phyloP scores from a whole-genome alignment of 2,797 vertebrate genomes.

The Scolopax bukidnonensis region DNA sequence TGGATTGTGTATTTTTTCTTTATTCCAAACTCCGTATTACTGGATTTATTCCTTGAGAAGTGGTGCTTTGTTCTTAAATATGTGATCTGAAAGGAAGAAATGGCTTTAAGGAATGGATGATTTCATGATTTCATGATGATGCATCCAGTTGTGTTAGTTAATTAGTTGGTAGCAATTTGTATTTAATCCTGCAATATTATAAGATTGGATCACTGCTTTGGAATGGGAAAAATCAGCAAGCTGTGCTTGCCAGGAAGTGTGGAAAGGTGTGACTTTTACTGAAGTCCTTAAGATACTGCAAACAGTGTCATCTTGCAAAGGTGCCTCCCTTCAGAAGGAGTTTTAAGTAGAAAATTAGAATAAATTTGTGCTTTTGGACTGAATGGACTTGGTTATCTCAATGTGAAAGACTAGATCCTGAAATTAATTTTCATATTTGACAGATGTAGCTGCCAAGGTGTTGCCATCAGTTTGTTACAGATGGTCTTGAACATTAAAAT shows the following conservation, averaged over 20 bases:
- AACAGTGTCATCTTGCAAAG: background rate
- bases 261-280: background rate
- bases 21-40: background rate
- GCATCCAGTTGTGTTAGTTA: background rate
- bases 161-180: background rate
- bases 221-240: background rate
- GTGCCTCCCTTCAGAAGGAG: background rate
- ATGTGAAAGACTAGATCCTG: background rate
- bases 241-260: background rate
- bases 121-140: background rate
- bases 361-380: background rate
- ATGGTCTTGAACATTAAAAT: background rate
- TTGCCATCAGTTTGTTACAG: background rate
- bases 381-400: background rate
- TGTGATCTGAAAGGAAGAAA: background rate
- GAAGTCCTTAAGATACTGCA: background rate
- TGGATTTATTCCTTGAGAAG: background rate
- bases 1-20: background rate
- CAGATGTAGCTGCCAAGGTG: background rate
- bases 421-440: background rate
- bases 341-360: slow-evolving; percentile 4
- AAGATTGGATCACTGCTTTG: background rate
- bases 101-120: background rate
- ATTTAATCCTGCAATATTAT: background rate
- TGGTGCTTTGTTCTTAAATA: background rate